These are phyloP conservation scores for Manis javanica DNA, from an alignment of 2,797 vertebrate genomes.

Conservation along the genomic window DNA sequence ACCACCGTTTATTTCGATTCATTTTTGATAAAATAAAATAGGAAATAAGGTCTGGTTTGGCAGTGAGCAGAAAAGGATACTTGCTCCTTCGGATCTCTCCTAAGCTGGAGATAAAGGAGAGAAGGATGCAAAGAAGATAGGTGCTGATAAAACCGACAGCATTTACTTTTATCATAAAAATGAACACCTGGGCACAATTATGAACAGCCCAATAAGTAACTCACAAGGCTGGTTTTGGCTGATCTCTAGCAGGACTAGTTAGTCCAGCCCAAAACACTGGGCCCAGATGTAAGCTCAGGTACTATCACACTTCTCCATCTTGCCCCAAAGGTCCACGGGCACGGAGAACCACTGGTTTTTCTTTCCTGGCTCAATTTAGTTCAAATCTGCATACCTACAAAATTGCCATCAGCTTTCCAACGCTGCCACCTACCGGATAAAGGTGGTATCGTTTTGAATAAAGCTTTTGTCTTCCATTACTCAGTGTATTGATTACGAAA, in stretches of 20 bases:
- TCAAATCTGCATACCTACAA: background rate
- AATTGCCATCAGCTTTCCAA: conserved; percentile 73
- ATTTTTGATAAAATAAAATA: background rate
- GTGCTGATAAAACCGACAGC: background rate
- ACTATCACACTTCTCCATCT: background rate
- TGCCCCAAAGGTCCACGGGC: background rate
- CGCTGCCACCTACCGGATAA: conserved; percentile 85
- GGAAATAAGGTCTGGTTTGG: background rate
- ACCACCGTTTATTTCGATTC: background rate
- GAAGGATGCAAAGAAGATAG: background rate
- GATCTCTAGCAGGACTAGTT: background rate
- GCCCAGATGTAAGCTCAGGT: background rate
- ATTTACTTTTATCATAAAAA: background rate
- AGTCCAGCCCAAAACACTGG: background rate
- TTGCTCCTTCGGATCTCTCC: background rate
- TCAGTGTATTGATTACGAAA: background rate
- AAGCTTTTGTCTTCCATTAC: background rate
- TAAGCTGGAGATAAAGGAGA: background rate
- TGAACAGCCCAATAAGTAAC: background rate
- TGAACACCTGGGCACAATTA: background rate
- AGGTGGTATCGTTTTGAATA: conserved; percentile 4
- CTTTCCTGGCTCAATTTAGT: background rate
- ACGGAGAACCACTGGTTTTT: background rate
- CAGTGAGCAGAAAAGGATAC: background rate
- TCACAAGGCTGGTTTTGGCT: background rate